A percentile compares a stretch with the other conserved stretches of the same genome.
phyloP scores from a whole-genome alignment of 1,140 invertebrate species.

The Drosophila auraria region DNA sequence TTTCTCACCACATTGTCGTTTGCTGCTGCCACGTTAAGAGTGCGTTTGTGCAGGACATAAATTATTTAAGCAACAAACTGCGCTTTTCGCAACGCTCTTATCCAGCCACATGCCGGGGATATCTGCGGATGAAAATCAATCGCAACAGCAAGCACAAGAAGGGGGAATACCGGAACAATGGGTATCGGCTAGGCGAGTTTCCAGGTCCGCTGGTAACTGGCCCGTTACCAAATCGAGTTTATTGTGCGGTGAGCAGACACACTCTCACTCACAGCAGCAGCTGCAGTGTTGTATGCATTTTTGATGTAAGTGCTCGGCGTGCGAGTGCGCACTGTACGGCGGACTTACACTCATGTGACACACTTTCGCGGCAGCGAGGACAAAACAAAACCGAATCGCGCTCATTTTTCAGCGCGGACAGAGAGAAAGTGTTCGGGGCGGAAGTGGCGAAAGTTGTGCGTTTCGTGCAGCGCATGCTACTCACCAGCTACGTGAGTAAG shows the following conservation, averaged over 20 bases:
- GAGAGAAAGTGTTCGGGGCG: slow-evolving; percentile 45
- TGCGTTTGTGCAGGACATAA: slow-evolving; percentile 59
- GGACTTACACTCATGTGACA: slow-evolving; percentile 59
- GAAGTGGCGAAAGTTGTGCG: slow-evolving; percentile 61
- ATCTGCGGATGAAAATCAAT: slow-evolving; percentile 24
- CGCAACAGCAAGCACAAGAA: neutral
- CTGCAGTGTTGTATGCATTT: slow-evolving; percentile 35
- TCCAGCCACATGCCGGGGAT: neutral
- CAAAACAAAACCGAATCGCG: slow-evolving; percentile 60
- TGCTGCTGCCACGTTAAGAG: slow-evolving; percentile 20
- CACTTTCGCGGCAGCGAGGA: slow-evolving; percentile 59
- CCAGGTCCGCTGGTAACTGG: neutral
- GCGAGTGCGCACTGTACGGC: slow-evolving; percentile 22
- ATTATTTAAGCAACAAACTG: slow-evolving; percentile 79
- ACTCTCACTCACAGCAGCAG: slow-evolving; percentile 37
- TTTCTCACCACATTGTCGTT: slow-evolving; percentile 4
- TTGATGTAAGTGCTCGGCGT: slow-evolving; percentile 31
- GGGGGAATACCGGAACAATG: neutral
- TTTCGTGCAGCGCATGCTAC: slow-evolving; percentile 39
- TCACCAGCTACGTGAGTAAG: neutral
- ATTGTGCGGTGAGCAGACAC: slow-evolving; percentile 60
- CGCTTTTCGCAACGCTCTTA: slow-evolving; percentile 44
- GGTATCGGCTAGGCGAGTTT: slow-evolving; percentile 17
- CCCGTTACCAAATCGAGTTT: slow-evolving; percentile 59
- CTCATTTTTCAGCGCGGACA: slow-evolving; percentile 68